A percentile compares a stretch with the other conserved stretches of the same genome.
Conservation (phyloP, 23 tunicate genomes). For the Corella eumyota region DNA sequence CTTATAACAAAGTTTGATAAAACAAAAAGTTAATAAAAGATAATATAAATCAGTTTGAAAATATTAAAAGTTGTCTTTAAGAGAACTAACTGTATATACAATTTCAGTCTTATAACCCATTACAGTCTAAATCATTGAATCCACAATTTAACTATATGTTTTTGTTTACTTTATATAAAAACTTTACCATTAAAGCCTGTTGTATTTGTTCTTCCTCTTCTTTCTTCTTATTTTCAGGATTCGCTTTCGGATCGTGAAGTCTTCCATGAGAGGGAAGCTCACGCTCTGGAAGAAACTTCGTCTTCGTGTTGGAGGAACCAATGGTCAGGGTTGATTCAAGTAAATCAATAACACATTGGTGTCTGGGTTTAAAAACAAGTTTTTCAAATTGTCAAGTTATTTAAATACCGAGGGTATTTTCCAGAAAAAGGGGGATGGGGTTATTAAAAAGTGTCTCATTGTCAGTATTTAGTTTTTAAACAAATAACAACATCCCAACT, state of each 20-base stretch:
- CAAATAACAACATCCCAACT: too few species aligned
- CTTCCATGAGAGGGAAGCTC: slow-evolving; percentile 64
- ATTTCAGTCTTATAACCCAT: too few species aligned
- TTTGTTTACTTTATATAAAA: too few species aligned
- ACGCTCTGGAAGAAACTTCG: slow-evolving; percentile 56
- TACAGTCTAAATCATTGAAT: too few species aligned
- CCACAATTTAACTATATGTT: too few species aligned
- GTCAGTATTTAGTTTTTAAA: too few species aligned
- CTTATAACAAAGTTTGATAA: too few species aligned
- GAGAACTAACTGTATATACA: too few species aligned
- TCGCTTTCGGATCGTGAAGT: slow-evolving; percentile 38
- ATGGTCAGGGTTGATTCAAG: slow-evolving; percentile 36
- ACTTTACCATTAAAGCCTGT: slow-evolving; percentile 14
- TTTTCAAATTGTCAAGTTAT: neutral
- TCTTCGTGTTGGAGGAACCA: slow-evolving; percentile 46
- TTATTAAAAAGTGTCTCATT: too few species aligned
- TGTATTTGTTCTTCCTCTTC: slow-evolving; percentile 12
- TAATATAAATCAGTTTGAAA: too few species aligned
- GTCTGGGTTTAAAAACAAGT: slow-evolving; percentile 21
- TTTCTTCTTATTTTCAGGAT: neutral
- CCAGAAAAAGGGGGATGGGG: neutral
- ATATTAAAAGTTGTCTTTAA: too few species aligned
- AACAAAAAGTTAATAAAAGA: too few species aligned
- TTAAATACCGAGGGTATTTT: neutral
- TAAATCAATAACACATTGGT: slow-evolving; percentile 85